These are phyloP conservation scores for Ophion ventricosus DNA, from an alignment of 2,888 invertebrate genomes.

Conservation along the genomic window DNA sequence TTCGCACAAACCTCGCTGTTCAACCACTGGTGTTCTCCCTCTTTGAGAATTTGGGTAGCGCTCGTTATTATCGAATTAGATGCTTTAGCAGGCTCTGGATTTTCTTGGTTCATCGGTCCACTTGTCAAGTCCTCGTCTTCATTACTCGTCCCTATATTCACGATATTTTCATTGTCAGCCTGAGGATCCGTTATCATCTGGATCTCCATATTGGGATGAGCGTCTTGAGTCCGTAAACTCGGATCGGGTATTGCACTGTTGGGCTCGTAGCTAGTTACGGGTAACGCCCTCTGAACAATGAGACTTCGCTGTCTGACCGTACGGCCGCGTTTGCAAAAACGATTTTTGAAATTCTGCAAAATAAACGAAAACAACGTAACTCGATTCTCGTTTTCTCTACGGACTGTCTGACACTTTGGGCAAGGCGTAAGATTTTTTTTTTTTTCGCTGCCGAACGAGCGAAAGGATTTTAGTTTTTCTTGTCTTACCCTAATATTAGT, in stretches of 20 bases:
- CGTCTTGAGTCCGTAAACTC: slow-evolving; percentile 49
- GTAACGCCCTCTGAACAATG: slow-evolving; percentile 90
- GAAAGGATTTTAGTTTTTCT: too few relatives aligned
- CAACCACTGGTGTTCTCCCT: slow-evolving; percentile 88
- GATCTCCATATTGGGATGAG: slow-evolving; percentile 67
- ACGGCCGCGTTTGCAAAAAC: slow-evolving; percentile 83
- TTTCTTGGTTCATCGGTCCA: slow-evolving; percentile 55
- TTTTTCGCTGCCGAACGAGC: not conserved
- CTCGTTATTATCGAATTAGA: slow-evolving; percentile 82
- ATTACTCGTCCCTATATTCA: slow-evolving; percentile 55
- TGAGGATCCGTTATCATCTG: slow-evolving; percentile 43
- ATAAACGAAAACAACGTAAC: slow-evolving; percentile 72
- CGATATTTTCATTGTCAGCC: slow-evolving; percentile 58
- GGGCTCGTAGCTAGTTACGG: slow-evolving; percentile 81
- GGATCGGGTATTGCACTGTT: slow-evolving; percentile 33
- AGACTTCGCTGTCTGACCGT: slow-evolving; percentile 85
- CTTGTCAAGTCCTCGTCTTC: slow-evolving; percentile 65
- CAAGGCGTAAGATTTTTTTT: not conserved
- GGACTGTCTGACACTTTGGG: not conserved
- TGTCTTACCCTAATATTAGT: too few relatives aligned
- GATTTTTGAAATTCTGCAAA: slow-evolving; percentile 82
- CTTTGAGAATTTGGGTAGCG: slow-evolving; percentile 81
- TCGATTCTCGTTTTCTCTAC: not conserved
- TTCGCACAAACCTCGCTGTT: slow-evolving; percentile 86
- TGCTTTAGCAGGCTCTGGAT: slow-evolving; percentile 73